Evolutionary conservation across 2,888 invertebrate genomes (phyloP).

Genomic region (Dryobotodes eremita): DNA sequence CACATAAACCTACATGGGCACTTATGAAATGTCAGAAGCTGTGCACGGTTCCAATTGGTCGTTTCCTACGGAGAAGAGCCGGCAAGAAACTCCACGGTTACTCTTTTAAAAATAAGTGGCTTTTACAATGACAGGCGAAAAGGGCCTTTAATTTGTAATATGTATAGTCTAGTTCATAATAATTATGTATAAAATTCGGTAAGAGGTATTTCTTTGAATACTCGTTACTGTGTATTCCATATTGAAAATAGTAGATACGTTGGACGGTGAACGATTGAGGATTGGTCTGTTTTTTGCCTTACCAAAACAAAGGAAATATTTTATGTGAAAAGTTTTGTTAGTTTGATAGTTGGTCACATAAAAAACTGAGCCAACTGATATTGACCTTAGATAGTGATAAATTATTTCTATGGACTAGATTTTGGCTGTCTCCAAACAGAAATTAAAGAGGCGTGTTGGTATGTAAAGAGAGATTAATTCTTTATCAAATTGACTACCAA

Average conservation of each 20-base stretch:
- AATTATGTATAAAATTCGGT: background rate
- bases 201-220: background rate
- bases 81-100: too few species aligned
- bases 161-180: too few species aligned
- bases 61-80: too few species aligned
- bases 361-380: slow-evolving; percentile 6
- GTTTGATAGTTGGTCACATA: slow-evolving; percentile 8
- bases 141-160: too few species aligned
- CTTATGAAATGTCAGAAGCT: too few species aligned
- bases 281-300: background rate
- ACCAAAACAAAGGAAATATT: slow-evolving; percentile 15
- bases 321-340: slow-evolving; percentile 14
- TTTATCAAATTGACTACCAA: background rate
- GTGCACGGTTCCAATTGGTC: too few species aligned
- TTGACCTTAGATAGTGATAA: slow-evolving; percentile 9
- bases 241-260: background rate
- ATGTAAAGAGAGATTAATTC: background rate
- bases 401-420: slow-evolving; percentile 5
- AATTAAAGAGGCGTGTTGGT: background rate
- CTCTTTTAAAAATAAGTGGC: too few species aligned
- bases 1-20: too few species aligned
- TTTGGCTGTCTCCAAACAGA: background rate
- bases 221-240: background rate
- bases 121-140: too few species aligned
- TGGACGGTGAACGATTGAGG: too few species aligned